Evolutionary conservation across 2,113 vertebrate species (phyloP).

Genomic region (Hemichromis elongatus): DNA sequence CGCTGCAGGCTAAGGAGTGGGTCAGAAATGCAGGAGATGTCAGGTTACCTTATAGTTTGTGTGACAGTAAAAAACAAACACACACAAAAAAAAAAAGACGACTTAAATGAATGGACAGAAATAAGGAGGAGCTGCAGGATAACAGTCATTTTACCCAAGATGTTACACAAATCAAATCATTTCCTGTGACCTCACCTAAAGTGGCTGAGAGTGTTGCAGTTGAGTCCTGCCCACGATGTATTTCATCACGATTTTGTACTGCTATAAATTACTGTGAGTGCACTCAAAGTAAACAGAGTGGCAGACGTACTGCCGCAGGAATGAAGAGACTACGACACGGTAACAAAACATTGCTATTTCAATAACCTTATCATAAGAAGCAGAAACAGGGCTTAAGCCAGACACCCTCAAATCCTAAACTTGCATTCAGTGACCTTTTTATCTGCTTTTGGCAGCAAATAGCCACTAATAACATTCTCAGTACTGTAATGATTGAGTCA

Average conservation of each 20-base stretch:
- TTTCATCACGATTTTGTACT: background rate
- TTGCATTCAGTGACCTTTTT: background rate
- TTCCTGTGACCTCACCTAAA: slow-evolving; percentile 9
- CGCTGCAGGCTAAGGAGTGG: slow-evolving; percentile 28
- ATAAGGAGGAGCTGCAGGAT: background rate
- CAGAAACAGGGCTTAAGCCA: background rate
- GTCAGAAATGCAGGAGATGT: background rate
- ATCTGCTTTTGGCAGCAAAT: background rate
- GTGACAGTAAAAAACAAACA: background rate
- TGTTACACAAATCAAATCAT: background rate
- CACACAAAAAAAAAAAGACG: fast-evolving
- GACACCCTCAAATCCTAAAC: background rate
- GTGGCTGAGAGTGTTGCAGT: background rate
- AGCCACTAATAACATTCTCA: background rate
- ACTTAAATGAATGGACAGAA: background rate
- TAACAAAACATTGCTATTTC: background rate
- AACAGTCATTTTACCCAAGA: background rate
- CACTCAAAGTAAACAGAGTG: background rate
- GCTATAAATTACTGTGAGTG: background rate
- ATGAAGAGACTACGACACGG: background rate
- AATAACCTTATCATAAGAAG: background rate
- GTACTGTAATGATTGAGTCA: background rate
- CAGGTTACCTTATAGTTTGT: slow-evolving; percentile 10
- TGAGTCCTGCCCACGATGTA: background rate
- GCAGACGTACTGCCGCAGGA: background rate